These are phyloP conservation scores for Polydesmus complanatus DNA, from an alignment of 2,888 invertebrate genomes.

Conservation along the genomic window DNA sequence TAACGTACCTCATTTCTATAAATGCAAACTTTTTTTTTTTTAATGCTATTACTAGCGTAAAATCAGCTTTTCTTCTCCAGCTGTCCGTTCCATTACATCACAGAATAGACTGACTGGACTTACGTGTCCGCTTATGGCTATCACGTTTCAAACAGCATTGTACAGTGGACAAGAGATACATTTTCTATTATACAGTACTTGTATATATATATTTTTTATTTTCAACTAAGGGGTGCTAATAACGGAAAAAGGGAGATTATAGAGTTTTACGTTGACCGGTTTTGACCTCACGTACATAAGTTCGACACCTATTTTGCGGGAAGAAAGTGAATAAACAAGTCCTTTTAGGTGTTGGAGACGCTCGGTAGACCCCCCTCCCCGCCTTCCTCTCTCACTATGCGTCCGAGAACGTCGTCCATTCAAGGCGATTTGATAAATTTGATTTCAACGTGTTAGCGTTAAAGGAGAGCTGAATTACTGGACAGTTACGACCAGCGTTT, in stretches of 20 bases:
- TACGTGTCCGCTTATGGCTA: no score
- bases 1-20: no score
- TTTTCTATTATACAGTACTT: no score
- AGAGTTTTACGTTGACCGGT: constrained; percentile 13
- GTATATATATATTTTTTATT: not conserved
- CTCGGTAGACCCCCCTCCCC: no score
- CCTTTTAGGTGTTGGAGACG: no score
- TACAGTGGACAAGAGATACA: no score
- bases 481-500: constrained; percentile 8
- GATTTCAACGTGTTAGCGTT: constrained; percentile 13
- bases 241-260: constrained; percentile 17
- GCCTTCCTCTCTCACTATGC: not conserved
- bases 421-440: constrained; percentile 15
- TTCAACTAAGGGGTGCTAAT: constrained; percentile 5
- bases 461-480: constrained; percentile 11
- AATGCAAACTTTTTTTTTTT: no score
- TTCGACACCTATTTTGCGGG: not conserved
- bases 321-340: not conserved
- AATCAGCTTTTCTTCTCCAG: no score
- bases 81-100: no score
- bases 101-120: no score
- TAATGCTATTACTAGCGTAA: no score
- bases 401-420: constrained; percentile 2
- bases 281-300: constrained; percentile 13
- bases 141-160: no score